phyloP scores from a whole-genome alignment of 2,888 invertebrate genomes.

The Branchipolynoe longqiensis region DNA sequence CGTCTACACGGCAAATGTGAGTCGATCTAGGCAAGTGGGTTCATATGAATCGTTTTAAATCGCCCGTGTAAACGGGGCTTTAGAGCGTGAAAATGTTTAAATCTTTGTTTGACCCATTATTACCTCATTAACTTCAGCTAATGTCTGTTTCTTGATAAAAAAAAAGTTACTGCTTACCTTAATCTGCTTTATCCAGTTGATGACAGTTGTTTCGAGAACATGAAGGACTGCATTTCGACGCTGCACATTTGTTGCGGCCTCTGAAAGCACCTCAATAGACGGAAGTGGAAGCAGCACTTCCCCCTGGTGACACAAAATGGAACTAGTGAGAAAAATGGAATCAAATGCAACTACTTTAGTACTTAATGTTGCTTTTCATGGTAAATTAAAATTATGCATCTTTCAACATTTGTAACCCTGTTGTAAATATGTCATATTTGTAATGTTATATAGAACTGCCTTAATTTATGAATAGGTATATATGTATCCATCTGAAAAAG shows the following conservation, averaged over 20 bases:
- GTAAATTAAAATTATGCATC: not conserved
- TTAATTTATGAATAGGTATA: too few species aligned
- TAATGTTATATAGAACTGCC: not conserved
- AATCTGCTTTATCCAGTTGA: constrained; percentile 82
- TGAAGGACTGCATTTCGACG: constrained; percentile 79
- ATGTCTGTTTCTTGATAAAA: too few species aligned
- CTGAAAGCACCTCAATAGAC: constrained; percentile 81
- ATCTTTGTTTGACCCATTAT: too few species aligned
- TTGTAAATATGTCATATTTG: not conserved
- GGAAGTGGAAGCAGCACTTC: constrained; percentile 79
- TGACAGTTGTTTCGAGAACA: constrained; percentile 81
- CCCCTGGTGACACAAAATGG: constrained; percentile 72
- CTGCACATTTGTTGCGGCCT: constrained; percentile 77
- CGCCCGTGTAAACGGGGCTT: too few species aligned
- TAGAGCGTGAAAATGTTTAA: too few species aligned
- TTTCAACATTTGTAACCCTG: not conserved
- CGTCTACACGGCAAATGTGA: too few species aligned
- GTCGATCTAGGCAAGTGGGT: too few species aligned
- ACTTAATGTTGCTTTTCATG: not conserved
- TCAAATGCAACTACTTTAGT: too few species aligned
- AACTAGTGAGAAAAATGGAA: too few species aligned
- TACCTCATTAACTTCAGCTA: too few species aligned
- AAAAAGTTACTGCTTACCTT: constrained; percentile 72
- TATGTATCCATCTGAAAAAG: too few species aligned
- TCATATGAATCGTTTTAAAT: too few species aligned